Evolutionary conservation across 2,888 invertebrate species (phyloP), one percentile per base, ranked within the genome.

Genomic region (Andrena bucephala): DNA sequence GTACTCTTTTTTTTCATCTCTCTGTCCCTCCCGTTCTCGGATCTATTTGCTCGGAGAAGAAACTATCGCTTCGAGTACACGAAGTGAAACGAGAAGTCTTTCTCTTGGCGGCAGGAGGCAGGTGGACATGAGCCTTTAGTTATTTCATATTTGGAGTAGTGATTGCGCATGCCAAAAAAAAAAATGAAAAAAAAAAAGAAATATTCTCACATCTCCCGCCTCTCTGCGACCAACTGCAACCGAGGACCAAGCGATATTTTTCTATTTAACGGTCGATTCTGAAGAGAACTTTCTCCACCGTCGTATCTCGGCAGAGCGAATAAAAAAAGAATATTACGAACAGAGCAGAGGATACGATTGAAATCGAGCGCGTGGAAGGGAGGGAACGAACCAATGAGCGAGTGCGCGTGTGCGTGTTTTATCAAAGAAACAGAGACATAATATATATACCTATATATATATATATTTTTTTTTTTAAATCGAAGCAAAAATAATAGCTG

Each of bases 171-270:
- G 94, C 92, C 91, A 92, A 85, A 72, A 82, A 81, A 60, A 52
- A 83, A 57, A 60, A 79, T 20, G 79, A 82, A 85, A 87, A 81
- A 87, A 81, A 82, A 79, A 85, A 85, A 86, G 85, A 87, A 83
- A 93, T 92, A 93, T 94, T 94, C 94, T 94, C 94, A 94, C 94
- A 91, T 94, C 94, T 94, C 94, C 94, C 94, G 94, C 92, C 93
- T 93, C 92, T 93, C 92, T 93, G 92, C 92, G 91, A 93, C 88
- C 90, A 93, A 91, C 91, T 92, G 92, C 91, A 91, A 92, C 90
- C 90, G 92, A 93, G 92, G 92, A 92, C 87, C 89, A 89, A 91
- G 90, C 92, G 85, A 89, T 89, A 79, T 86, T 77, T 80, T 86
- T 87, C 89, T 82, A 86, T 81, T 71, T 87, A 86, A 88, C 85